These are phyloP conservation scores for Cactoblastis cactorum DNA, from an alignment of 2,888 invertebrate species.

Conservation along the genomic window DNA sequence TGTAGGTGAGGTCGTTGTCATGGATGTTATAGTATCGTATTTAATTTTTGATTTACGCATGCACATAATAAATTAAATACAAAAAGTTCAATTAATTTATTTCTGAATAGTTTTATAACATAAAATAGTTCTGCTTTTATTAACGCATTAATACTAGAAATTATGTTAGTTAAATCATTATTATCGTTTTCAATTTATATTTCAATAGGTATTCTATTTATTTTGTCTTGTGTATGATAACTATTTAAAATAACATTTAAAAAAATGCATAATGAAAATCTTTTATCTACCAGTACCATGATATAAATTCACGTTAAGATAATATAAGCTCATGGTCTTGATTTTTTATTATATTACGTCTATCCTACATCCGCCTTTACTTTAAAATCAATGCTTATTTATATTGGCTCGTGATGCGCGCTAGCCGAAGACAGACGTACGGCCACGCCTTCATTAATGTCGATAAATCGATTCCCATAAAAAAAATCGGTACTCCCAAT, in stretches of 20 bases:
- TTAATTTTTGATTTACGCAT: background rate
- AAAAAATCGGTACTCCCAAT: constrained; percentile 22
- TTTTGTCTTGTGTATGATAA: too few relatives aligned
- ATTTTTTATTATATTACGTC: background rate
- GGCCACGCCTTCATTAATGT: constrained; percentile 56
- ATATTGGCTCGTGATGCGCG: constrained; percentile 69
- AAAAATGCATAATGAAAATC: too few relatives aligned
- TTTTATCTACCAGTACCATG: too few relatives aligned
- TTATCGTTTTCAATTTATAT: too few relatives aligned
- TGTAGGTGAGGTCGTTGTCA: background rate
- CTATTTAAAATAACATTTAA: too few relatives aligned
- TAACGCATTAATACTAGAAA: too few relatives aligned
- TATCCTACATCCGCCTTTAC: constrained; percentile 18
- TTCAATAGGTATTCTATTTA: too few relatives aligned
- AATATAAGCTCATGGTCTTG: background rate
- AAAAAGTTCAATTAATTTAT: background rate
- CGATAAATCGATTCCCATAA: constrained; percentile 50
- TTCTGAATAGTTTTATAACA: too few relatives aligned
- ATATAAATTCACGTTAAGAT: background rate
- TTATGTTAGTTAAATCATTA: too few relatives aligned
- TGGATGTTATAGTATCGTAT: too few relatives aligned
- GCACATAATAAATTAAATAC: background rate
- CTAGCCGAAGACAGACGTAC: constrained; percentile 65
- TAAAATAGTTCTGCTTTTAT: too few relatives aligned
- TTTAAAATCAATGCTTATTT: constrained; percentile 59